phyloP scores from a whole-genome alignment of 2,888 invertebrate species.

The Reticulitermes lucifugus region DNA sequence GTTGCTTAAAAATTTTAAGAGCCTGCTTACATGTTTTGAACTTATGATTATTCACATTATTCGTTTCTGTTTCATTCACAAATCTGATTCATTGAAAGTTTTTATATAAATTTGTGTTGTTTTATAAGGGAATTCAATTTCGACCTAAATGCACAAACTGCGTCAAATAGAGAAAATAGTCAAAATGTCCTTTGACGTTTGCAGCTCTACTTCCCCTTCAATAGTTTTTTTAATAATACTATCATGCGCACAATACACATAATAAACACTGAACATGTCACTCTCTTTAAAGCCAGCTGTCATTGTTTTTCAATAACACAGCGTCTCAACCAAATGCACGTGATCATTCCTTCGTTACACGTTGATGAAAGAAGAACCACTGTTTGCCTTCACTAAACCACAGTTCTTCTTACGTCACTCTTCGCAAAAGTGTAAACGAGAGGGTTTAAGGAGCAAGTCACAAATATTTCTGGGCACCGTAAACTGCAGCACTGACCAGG shows the following conservation, averaged over 20 bases:
- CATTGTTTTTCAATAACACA: neutral
- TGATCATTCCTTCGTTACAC: neutral
- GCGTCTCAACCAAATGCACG: neutral
- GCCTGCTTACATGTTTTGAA: neutral
- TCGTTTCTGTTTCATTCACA: neutral
- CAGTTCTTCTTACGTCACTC: neutral
- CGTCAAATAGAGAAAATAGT: slow-evolving; percentile 9
- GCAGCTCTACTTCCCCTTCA: neutral
- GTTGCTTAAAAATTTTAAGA: too few species aligned
- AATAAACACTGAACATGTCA: slow-evolving; percentile 20
- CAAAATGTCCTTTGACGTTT: slow-evolving; percentile 5
- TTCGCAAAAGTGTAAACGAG: neutral
- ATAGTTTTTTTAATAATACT: neutral
- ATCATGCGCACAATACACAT: slow-evolving; percentile 30
- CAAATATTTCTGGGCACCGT: neutral
- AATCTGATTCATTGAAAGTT: neutral
- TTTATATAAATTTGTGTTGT: neutral
- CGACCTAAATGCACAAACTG: neutral
- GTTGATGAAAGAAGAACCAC: neutral
- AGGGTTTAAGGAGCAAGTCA: neutral
- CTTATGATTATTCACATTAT: neutral
- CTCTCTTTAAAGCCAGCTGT: neutral
- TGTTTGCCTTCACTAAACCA: neutral
- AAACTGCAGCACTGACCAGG: neutral
- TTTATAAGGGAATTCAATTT: neutral